Percentiles rank a stretch among this genome's conserved stretches.
These are phyloP conservation scores for Cololabis saira DNA, from an alignment of 2,113 vertebrate species.

Conservation along the genomic window DNA sequence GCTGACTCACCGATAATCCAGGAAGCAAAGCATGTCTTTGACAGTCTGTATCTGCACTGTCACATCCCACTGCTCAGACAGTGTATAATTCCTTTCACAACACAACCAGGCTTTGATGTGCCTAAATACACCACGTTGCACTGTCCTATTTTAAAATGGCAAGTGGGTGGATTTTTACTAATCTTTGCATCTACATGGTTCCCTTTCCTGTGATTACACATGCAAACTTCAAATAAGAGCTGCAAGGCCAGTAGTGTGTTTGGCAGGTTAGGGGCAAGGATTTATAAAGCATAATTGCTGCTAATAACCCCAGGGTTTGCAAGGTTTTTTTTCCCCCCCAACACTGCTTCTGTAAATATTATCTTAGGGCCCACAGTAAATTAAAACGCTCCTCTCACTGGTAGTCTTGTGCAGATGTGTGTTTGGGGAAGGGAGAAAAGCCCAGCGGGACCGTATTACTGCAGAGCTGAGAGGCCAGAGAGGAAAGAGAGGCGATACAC, in stretches of 20 bases:
- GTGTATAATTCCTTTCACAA: constrained; percentile 70
- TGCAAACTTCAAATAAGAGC: constrained; percentile 57
- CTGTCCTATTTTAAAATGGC: constrained; percentile 51
- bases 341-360: constrained; percentile 77
- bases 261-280: constrained; percentile 62
- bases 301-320: constrained; percentile 69
- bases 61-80: constrained; percentile 66
- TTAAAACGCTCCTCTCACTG: constrained; percentile 60
- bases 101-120: constrained; percentile 61
- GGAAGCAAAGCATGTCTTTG: constrained; percentile 61
- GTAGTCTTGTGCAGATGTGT: constrained; percentile 23
- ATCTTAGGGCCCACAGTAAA: constrained; percentile 64
- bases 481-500: neutral
- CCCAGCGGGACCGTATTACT: constrained; percentile 16
- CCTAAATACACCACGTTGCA: constrained; percentile 57
- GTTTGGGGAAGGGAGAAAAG: constrained; percentile 32
- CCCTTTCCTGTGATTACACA: constrained; percentile 55
- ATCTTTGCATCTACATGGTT: constrained; percentile 67
- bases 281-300: constrained; percentile 73
- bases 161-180: constrained; percentile 64
- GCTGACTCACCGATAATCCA: constrained; percentile 66
- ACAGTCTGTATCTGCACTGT: constrained; percentile 65
- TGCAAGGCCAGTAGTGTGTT: constrained; percentile 49
- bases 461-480: constrained; percentile 17
- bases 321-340: constrained; percentile 67